Conservation (phyloP, 2,113 vertebrate genomes). For the Paradisaea rubra region DNA sequence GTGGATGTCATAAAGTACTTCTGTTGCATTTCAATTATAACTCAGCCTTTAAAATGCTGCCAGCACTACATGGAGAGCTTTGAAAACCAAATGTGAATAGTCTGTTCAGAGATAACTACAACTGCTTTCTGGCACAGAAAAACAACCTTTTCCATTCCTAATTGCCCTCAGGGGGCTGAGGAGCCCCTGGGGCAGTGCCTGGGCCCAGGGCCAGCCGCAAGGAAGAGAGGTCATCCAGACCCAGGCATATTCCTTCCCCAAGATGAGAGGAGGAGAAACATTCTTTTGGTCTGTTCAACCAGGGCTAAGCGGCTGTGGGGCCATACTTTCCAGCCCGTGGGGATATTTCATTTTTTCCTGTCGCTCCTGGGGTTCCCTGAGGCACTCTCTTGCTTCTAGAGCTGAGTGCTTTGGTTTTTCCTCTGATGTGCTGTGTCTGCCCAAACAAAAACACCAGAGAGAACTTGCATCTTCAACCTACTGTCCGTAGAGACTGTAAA, state of each 20-base stretch:
- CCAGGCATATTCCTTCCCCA: not conserved
- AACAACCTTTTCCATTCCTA: not conserved
- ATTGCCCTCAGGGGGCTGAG: not conserved
- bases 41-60: slow-evolving; percentile 47
- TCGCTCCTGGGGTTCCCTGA: not conserved
- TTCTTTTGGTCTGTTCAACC: not conserved
- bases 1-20: slow-evolving; percentile 55
- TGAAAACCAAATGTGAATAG: slow-evolving; percentile 14
- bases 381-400: not conserved
- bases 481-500: not conserved
- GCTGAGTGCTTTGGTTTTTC: not conserved
- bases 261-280: not conserved
- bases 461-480: not conserved
- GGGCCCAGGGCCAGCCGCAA: not conserved
- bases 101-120: slow-evolving; percentile 6
- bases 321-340: not conserved
- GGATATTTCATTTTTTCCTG: not conserved
- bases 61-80: slow-evolving; percentile 18
- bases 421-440: not conserved
- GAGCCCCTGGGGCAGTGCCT: fast-evolving
- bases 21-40: slow-evolving; percentile 59
- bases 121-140: not conserved
- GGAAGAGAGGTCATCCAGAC: not conserved
- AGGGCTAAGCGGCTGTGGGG: not conserved
- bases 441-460: not conserved